These are phyloP conservation scores for Synergus laeviventris DNA, from an alignment of 2,888 invertebrate species.

Conservation along the genomic window DNA sequence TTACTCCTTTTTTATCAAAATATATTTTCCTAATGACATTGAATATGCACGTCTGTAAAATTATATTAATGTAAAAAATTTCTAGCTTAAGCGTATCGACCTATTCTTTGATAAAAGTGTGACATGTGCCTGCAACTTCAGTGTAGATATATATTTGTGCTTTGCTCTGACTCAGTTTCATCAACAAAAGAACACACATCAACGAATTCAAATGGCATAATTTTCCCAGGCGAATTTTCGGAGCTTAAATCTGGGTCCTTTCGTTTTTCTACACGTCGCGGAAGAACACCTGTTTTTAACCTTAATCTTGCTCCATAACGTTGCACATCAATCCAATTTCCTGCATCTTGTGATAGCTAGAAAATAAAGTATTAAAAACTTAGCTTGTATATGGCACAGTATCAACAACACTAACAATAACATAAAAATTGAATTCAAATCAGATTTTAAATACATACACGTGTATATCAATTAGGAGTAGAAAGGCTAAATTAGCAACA, in stretches of 20 bases:
- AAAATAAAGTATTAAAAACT: neutral
- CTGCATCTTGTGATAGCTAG: neutral
- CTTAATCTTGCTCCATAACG: constrained; percentile 8
- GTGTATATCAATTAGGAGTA: too few relatives aligned
- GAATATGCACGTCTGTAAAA: neutral
- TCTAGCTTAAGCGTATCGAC: too few relatives aligned
- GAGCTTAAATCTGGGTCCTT: neutral
- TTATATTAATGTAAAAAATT: neutral
- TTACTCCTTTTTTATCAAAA: neutral
- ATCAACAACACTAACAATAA: too few relatives aligned
- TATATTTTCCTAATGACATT: neutral
- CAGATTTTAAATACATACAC: too few relatives aligned
- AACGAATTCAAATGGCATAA: constrained; percentile 7
- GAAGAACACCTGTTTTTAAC: constrained; percentile 2
- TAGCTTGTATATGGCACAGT: neutral
- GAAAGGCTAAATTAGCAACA: too few relatives aligned
- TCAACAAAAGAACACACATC: neutral
- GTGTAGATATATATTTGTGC: neutral
- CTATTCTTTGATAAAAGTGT: neutral
- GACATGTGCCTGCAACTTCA: neutral
- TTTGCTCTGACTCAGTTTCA: neutral
- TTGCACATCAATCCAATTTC: neutral
- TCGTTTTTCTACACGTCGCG: neutral
- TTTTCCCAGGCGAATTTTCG: neutral
- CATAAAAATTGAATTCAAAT: too few relatives aligned